A percentile compares a stretch with the other conserved stretches of the same genome.
Conservation (phyloP, 2,113 vertebrate genomes). For the Anguilla japonica region DNA sequence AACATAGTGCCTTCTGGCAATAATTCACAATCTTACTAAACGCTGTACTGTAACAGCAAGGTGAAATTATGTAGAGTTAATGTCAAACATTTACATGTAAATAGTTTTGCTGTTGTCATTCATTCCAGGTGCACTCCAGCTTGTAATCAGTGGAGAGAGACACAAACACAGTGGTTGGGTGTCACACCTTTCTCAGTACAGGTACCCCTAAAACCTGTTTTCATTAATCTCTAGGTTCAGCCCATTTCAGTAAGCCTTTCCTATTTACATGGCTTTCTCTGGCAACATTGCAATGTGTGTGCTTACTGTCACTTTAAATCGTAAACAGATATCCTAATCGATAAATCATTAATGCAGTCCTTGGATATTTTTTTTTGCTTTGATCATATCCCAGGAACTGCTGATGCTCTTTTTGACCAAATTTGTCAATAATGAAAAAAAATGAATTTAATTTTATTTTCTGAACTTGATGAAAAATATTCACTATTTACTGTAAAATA, state of each 20-base stretch:
- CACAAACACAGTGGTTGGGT: neutral
- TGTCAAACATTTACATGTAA: conserved; percentile 6
- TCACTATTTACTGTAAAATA: conserved; percentile 28
- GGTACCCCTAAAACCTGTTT: neutral
- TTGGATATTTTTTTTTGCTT: conserved; percentile 42
- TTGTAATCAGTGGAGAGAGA: neutral
- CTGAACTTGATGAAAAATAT: conserved; percentile 10
- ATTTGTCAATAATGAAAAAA: conserved; percentile 26
- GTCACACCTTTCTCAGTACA: neutral
- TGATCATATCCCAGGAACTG: conserved; percentile 32
- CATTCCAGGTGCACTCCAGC: conserved; percentile 5
- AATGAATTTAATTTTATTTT: conserved; percentile 19
- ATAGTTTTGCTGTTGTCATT: neutral
- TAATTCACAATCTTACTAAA: conserved; percentile 38
- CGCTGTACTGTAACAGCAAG: conserved; percentile 34
- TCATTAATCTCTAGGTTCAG: neutral
- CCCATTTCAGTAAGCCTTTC: neutral
- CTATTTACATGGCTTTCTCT: conserved; percentile 26
- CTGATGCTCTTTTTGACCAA: conserved; percentile 47
- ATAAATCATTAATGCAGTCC: conserved; percentile 48
- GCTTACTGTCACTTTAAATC: conserved; percentile 65
- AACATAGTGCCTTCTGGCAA: conserved; percentile 40
- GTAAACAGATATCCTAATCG: conserved; percentile 61
- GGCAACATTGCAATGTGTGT: conserved; percentile 46
- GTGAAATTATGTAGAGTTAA: conserved; percentile 9